Conservation (phyloP, 2,113 vertebrate genomes). For the Acinonyx jubatus region DNA sequence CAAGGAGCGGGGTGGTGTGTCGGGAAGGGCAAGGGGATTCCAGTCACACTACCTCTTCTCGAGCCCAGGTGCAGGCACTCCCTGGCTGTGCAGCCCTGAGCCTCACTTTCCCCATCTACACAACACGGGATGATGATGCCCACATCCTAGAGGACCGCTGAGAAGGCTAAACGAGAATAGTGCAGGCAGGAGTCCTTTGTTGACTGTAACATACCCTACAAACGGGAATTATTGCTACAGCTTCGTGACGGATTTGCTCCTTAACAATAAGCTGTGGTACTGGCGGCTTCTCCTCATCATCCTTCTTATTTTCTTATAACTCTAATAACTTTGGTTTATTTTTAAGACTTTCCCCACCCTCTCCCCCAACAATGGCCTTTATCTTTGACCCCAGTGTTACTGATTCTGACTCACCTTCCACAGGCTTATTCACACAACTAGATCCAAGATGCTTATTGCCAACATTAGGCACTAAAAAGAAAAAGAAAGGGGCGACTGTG, state of each 20-base stretch:
- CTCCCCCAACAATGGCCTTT: neutral
- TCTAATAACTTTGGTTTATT: neutral
- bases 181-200: neutral
- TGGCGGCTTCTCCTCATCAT: neutral
- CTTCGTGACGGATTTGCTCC: neutral
- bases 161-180: neutral
- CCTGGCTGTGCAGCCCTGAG: neutral
- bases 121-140: neutral
- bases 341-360: neutral
- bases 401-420: slow-evolving; percentile 60
- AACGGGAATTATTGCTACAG: neutral
- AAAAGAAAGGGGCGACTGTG: neutral
- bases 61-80: neutral
- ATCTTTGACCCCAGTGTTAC: neutral
- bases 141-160: neutral
- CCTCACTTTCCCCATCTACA: neutral
- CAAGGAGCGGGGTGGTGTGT: neutral
- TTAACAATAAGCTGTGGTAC: neutral
- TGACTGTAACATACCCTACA: neutral
- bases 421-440: slow-evolving; percentile 26
- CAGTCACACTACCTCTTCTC: neutral
- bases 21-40: neutral
- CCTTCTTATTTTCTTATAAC: neutral
- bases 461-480: slow-evolving; percentile 50
- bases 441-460: neutral